Evolutionary conservation across 2,113 vertebrate genomes (phyloP).

Genomic region (Engystomops pustulosus): DNA sequence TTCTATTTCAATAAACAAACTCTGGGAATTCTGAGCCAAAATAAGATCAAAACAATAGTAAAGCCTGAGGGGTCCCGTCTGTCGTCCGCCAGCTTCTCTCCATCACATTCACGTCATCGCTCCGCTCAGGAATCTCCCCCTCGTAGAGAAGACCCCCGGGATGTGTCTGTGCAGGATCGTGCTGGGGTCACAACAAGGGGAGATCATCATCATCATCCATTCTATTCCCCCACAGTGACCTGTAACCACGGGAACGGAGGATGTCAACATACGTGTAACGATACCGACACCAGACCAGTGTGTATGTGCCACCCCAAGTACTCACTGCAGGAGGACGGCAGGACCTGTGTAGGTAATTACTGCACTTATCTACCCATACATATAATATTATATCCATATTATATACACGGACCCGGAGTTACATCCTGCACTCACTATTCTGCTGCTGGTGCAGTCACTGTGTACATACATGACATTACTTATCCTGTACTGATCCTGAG

Average conservation of each 20-base stretch:
- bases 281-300: slow-evolving; percentile 84
- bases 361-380: too few species aligned
- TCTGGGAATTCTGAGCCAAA: not conserved
- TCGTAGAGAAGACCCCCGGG: slow-evolving; percentile 30
- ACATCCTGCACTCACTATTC: too few species aligned
- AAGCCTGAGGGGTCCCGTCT: not conserved
- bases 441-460: too few species aligned
- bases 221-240: slow-evolving; percentile 78
- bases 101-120: not conserved
- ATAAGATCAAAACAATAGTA: not conserved
- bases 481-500: too few species aligned
- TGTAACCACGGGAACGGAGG: slow-evolving; percentile 97
- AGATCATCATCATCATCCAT: too few species aligned
- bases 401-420: too few species aligned
- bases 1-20: not conserved
- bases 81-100: not conserved
- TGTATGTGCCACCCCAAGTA: slow-evolving; percentile 93
- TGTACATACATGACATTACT: too few species aligned
- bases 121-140: not conserved
- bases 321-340: slow-evolving; percentile 82
- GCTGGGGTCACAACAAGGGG: too few species aligned
- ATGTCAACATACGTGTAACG: slow-evolving; percentile 95
- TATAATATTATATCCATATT: too few species aligned
- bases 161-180: too few species aligned
- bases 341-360: slow-evolving; percentile 86